phyloP scores from a whole-genome alignment of 2,888 invertebrate species.

The Tolmerus cingulatus region DNA sequence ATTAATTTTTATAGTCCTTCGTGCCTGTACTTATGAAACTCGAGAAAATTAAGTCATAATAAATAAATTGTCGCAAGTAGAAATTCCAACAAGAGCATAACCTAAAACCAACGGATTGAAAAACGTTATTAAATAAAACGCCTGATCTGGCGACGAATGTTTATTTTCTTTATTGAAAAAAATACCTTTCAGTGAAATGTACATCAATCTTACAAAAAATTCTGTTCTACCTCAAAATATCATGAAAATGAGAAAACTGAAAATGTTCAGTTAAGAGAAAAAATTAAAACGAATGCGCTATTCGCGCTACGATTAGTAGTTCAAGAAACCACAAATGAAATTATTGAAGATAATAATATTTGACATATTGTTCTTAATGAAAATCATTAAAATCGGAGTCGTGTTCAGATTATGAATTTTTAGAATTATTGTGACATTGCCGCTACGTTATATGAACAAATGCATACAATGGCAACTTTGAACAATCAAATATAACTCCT shows the following conservation, averaged over 20 bases:
- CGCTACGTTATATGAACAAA: neutral
- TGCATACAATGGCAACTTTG: neutral
- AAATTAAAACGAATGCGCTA: neutral
- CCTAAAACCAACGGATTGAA: neutral
- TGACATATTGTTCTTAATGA: neutral
- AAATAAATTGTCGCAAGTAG: neutral
- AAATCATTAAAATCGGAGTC: neutral
- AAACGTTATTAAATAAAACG: neutral
- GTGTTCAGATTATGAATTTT: neutral
- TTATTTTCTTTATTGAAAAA: constrained; percentile 46
- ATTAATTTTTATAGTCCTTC: too few relatives aligned
- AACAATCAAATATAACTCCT: neutral
- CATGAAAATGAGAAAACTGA: constrained; percentile 33
- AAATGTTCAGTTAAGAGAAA: neutral
- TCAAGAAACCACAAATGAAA: neutral
- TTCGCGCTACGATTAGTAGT: neutral
- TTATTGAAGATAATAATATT: neutral
- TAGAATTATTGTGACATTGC: neutral
- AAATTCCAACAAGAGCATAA: neutral
- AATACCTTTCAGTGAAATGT: constrained; percentile 42
- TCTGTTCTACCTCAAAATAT: neutral
- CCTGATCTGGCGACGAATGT: constrained; percentile 43
- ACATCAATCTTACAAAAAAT: constrained; percentile 46
- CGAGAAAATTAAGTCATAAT: too few relatives aligned
- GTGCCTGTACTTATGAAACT: too few relatives aligned